These are phyloP conservation scores for Rafetus swinhoei DNA, from an alignment of 2,113 vertebrate genomes.

Conservation along the genomic window DNA sequence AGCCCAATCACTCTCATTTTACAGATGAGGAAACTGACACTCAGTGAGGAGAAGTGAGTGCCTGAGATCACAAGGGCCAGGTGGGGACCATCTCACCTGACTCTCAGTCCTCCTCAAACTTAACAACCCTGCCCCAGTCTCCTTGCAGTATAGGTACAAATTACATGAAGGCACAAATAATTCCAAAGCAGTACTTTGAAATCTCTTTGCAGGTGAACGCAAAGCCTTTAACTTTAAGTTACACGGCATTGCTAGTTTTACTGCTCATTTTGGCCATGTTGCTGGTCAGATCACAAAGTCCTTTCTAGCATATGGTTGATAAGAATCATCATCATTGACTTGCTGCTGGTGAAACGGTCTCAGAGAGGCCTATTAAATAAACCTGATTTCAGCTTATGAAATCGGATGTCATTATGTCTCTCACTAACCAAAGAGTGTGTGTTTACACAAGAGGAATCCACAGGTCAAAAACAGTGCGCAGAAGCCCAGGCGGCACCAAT, in stretches of 20 bases:
- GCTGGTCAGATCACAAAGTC: background rate
- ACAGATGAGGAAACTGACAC: background rate
- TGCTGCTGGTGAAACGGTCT: constrained; percentile 43
- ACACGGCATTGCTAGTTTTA: accelerated
- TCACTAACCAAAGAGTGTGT: constrained; percentile 55
- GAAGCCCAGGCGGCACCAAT: constrained; percentile 71
- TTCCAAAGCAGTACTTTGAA: background rate
- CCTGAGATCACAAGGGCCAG: background rate
- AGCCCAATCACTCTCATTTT: background rate
- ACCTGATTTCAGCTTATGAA: constrained; percentile 57
- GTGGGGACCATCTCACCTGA: background rate
- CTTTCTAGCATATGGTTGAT: constrained; percentile 34
- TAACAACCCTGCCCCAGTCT: background rate
- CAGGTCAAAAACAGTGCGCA: constrained; percentile 63
- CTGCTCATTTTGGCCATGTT: background rate
- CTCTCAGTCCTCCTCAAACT: background rate
- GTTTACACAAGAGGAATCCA: constrained; percentile 71
- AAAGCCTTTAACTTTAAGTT: background rate
- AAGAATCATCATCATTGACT: constrained; percentile 29
- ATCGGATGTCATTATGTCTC: constrained; percentile 61
- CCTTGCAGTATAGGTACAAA: background rate
- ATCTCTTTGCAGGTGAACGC: background rate
- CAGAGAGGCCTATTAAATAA: constrained; percentile 69
- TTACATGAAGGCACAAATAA: background rate
- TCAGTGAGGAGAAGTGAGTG: background rate